These are phyloP conservation scores for Neodontobutis hainanensis DNA, from an alignment of 2,113 vertebrate species.

Conservation along the genomic window DNA sequence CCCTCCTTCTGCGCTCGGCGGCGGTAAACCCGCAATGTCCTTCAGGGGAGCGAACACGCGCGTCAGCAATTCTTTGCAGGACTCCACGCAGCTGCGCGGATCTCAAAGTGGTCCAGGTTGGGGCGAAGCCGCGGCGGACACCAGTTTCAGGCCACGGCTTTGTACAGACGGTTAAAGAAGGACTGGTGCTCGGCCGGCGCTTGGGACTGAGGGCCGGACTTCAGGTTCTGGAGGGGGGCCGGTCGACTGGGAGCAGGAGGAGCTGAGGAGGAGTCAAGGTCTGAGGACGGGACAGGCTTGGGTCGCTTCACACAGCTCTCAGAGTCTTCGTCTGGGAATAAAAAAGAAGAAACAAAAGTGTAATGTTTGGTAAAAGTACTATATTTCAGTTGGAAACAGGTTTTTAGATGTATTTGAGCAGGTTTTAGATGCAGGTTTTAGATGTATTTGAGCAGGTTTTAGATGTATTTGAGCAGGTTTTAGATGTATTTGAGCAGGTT, in stretches of 20 bases:
- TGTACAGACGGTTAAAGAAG: constrained; percentile 97
- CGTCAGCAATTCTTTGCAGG: constrained; percentile 90
- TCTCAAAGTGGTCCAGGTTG: constrained; percentile 90
- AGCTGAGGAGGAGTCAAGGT: neutral
- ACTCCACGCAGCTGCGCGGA: constrained; percentile 89
- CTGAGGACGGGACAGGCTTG: constrained; percentile 31
- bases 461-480: too few species aligned
- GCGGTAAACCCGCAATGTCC: constrained; percentile 94
- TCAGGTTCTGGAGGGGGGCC: constrained; percentile 65
- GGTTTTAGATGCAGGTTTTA: too few species aligned
- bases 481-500: too few species aligned
- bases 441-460: too few species aligned
- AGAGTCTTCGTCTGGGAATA: constrained; percentile 52
- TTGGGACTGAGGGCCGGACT: constrained; percentile 67
- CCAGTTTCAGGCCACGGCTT: constrained; percentile 95
- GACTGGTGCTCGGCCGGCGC: constrained; percentile 88
- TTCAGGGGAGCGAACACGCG: constrained; percentile 91
- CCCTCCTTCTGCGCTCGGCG: constrained; percentile 91
- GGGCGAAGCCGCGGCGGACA: constrained; percentile 92
- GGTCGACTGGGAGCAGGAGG: neutral
- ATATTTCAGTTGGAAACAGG: neutral
- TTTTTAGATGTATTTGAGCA: neutral
- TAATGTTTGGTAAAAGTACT: constrained; percentile 25
- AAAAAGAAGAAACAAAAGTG: constrained; percentile 25
- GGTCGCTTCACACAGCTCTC: constrained; percentile 66